Conservation (phyloP, 2,797 vertebrate species). For the Tolypeutes matacus region DNA sequence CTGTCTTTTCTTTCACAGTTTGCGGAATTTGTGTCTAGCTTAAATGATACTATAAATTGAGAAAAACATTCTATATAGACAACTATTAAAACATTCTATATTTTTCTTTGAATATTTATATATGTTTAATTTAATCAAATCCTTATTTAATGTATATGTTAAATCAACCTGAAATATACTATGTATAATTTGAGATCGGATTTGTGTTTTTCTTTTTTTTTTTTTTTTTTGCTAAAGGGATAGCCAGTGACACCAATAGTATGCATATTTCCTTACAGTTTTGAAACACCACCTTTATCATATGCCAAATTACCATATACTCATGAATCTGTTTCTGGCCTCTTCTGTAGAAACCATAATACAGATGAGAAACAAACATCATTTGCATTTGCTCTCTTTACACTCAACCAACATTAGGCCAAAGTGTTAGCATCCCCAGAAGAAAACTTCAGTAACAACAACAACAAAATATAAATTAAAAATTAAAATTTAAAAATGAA, state of each 20-base stretch:
- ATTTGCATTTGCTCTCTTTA: neutral
- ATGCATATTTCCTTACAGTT: neutral
- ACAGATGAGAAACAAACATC: neutral
- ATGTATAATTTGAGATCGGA: neutral
- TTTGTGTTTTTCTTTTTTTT: neutral
- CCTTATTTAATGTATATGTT: constrained; percentile 2
- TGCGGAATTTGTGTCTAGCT: neutral
- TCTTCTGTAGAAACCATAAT: neutral
- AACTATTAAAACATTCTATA: neutral
- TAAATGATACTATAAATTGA: neutral
- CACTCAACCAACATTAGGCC: too few relatives aligned
- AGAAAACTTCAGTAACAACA: neutral
- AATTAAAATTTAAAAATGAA: too few relatives aligned
- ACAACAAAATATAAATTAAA: neutral
- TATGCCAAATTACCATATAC: neutral
- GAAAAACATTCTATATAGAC: neutral
- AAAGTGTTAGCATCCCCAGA: neutral
- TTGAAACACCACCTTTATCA: neutral
- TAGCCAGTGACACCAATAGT: neutral
- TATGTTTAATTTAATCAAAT: neutral
- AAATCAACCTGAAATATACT: neutral
- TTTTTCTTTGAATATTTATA: neutral
- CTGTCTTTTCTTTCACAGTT: neutral
- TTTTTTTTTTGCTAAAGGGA: neutral
- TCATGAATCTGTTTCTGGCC: neutral